Percentiles rank a stretch among this genome's conserved stretches.
Evolutionary conservation across 1,140 invertebrate genomes (phyloP).

Genomic region (Copidosoma floridanum): DNA sequence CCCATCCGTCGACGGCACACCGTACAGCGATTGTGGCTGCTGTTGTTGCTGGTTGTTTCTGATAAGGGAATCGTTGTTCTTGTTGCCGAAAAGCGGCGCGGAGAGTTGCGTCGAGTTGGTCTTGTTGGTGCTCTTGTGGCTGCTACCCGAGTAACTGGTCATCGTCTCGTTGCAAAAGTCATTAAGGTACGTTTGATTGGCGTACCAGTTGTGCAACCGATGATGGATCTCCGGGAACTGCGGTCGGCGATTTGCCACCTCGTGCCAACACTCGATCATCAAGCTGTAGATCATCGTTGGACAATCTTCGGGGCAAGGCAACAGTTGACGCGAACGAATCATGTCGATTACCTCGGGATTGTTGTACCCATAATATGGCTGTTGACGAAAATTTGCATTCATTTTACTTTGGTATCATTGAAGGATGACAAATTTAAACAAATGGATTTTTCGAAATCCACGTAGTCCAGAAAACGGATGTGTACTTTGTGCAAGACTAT

Average conservation of each 20-base stretch:
- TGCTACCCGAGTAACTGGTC: constrained; percentile 41
- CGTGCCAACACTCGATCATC: constrained; percentile 98
- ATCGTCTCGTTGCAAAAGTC: constrained; percentile 43
- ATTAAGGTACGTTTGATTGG: constrained; percentile 49
- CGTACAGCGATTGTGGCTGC: neutral
- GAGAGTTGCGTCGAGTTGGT: constrained; percentile 43
- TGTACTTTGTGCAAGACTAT: no score
- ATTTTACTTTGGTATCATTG: no score
- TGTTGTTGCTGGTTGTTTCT: constrained; percentile 18
- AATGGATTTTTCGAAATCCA: no score
- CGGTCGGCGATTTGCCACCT: constrained; percentile 84
- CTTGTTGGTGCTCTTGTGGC: constrained; percentile 45
- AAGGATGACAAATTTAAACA: no score
- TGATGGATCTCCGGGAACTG: constrained; percentile 82
- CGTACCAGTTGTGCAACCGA: constrained; percentile 71
- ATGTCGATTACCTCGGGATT: constrained; percentile 98
- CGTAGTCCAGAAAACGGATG: no score
- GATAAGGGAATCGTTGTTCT: constrained; percentile 37
- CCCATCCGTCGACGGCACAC: neutral
- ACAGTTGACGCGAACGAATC: constrained; percentile 89
- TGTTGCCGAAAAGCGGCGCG: constrained; percentile 34
- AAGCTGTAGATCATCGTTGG: constrained; percentile 86
- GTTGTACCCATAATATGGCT: constrained; percentile 91
- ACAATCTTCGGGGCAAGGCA: constrained; percentile 90
- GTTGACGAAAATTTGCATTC: neutral